Percentiles rank a stretch among this genome's conserved stretches.
Conservation (phyloP, 2,888 invertebrate genomes). For the Tenthredo scrophulariae region DNA sequence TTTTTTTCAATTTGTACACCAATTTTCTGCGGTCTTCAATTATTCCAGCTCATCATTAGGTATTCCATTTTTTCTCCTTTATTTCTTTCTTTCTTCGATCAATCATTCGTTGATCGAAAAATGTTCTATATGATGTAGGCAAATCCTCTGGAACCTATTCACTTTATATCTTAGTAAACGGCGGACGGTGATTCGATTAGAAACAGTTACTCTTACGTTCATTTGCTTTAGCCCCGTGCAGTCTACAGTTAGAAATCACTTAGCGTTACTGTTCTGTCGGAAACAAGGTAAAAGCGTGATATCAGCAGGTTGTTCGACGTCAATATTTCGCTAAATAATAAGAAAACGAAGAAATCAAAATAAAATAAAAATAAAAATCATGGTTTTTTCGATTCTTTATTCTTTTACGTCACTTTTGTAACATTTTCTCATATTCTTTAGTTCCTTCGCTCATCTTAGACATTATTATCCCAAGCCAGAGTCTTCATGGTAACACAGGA, state of each 20-base stretch:
- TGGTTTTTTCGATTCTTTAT: background rate
- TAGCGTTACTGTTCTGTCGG: constrained; percentile 27
- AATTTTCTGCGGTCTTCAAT: background rate
- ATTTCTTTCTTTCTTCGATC: background rate
- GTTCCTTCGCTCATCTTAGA: background rate
- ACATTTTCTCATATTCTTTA: background rate
- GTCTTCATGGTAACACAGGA: background rate
- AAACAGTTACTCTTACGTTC: constrained; percentile 36
- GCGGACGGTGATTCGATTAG: constrained; percentile 41
- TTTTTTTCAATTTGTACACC: background rate
- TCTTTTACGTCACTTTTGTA: background rate
- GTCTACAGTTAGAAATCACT: constrained; percentile 51
- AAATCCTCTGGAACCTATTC: background rate
- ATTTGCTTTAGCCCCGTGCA: background rate
- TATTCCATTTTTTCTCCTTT: background rate
- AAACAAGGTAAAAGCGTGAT: background rate
- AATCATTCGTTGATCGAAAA: background rate
- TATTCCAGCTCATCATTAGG: background rate
- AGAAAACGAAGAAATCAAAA: background rate
- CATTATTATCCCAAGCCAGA: background rate
- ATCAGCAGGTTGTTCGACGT: background rate
- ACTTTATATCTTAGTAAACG: background rate
- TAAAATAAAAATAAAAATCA: too few species aligned
- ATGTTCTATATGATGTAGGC: background rate
- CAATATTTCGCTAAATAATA: background rate